These are phyloP conservation scores for Wasmannia auropunctata DNA, from an alignment of 1,140 invertebrate species.

Conservation along the genomic window DNA sequence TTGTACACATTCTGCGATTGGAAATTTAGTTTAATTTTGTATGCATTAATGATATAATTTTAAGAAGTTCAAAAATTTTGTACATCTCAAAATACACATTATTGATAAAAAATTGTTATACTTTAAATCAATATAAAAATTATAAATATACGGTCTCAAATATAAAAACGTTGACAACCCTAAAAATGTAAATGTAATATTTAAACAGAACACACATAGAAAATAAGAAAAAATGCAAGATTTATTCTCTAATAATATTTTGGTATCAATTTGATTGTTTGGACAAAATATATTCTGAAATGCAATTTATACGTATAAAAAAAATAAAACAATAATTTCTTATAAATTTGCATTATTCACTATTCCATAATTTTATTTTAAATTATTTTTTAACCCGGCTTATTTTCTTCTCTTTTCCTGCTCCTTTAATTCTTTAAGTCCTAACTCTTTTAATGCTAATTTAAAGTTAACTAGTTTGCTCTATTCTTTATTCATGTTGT, in stretches of 20 bases:
- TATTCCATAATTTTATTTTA: not conserved
- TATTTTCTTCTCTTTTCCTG: not conserved
- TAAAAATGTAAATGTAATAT: not conserved
- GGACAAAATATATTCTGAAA: not conserved
- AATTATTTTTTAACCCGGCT: not conserved
- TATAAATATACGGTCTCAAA: not conserved
- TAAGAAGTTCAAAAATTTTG: not conserved
- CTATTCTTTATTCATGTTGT: not conserved
- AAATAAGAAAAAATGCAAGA: conserved; percentile 10
- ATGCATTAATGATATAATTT: too few species aligned
- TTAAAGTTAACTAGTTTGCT: too few species aligned
- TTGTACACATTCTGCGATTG: not conserved
- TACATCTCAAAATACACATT: not conserved
- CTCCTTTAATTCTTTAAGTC: not conserved
- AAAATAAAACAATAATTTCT: not conserved
- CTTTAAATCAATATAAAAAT: conserved; percentile 1
- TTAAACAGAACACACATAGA: not conserved
- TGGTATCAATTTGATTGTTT: not conserved
- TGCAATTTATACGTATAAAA: not conserved
- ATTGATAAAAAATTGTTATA: not conserved
- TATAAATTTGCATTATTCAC: not conserved
- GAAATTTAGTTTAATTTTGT: not conserved
- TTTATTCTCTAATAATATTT: not conserved
- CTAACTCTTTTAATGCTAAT: too few species aligned
- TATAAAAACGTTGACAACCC: not conserved